Evolutionary conservation across 2,888 invertebrate species (phyloP), one percentile per base, ranked within the genome.

Genomic region (Parelbella ahira): DNA sequence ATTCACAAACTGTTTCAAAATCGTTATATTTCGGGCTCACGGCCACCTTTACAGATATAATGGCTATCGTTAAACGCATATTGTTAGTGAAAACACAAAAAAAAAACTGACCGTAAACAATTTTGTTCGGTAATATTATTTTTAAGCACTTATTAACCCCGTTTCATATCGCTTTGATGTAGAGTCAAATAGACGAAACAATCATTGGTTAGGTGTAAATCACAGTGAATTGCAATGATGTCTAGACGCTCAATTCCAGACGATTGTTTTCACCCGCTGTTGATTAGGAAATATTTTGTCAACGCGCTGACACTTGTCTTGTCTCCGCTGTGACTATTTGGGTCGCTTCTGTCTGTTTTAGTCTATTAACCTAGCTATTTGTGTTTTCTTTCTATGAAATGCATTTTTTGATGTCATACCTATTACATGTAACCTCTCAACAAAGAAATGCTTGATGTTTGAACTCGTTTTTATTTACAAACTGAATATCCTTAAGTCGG

Each of bases 191-290:
- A 51, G 49, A 47, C 47, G 44, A 45, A 50, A 48, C 45, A 48
- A 58, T 57, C 51, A 55, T 56, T 58, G 58, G 47, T 49, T 54
- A 53, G 47, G 60, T 51, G 63, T 66, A 63, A 76, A 75, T 72
- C 53, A 69, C 57, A 59, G 54, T 60, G 64, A 68, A 73, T 74
- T 70, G 59, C 56, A 56, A 49, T 48, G 47, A 46, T 55, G 82
- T 82, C 81, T 82, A 81, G 80, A 82, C 80, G 53, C 42, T 65
- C 70, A 73, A 79, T 79, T 75, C 67, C 53, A 61, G 59, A 55
- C 60, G 56, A 68, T 68, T 71, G 63, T 65, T 51, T 60, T 60
- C 69, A 72, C 68, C 63, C 67, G 62, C 55, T 47, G 61, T 66
- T 70, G 63, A 75, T 74, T 74, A 60, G 54, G 48, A 57, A 61